These are phyloP conservation scores for Teleiodes luculella DNA, from an alignment of 2,888 invertebrate genomes.

Conservation along the genomic window DNA sequence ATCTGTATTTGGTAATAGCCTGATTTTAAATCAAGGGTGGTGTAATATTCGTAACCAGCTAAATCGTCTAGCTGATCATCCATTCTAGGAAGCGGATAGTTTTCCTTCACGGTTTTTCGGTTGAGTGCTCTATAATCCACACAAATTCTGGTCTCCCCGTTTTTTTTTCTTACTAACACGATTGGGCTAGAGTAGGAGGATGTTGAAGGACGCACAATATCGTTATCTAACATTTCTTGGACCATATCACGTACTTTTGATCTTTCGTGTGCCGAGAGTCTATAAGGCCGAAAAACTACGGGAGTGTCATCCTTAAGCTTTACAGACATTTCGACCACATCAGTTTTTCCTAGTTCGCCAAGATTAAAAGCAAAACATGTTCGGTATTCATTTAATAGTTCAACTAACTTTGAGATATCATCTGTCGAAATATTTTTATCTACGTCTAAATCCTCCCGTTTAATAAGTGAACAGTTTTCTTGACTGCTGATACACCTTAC, in stretches of 20 bases:
- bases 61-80: constrained; percentile 19
- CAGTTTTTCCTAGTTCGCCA: constrained; percentile 12
- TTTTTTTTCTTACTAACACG: constrained; percentile 18
- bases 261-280: constrained; percentile 15
- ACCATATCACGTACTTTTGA: constrained; percentile 15
- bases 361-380: constrained; percentile 20
- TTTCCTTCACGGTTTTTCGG: constrained; percentile 18
- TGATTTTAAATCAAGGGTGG: constrained; percentile 13
- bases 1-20: constrained; percentile 17
- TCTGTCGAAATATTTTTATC: neutral
- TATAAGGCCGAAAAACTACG: constrained; percentile 17
- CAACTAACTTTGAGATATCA: neutral
- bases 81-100: constrained; percentile 16
- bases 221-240: constrained; percentile 9
- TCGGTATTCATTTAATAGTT: constrained; percentile 8
- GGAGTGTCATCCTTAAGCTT: constrained; percentile 15
- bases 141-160: constrained; percentile 26
- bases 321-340: constrained; percentile 16
- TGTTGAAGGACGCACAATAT: constrained; percentile 12
- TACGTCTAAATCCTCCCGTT: neutral
- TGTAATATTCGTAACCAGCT: constrained; percentile 12
- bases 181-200: constrained; percentile 18
- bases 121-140: constrained; percentile 21
- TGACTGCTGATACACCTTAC: neutral
- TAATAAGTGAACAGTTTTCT: neutral